Evolutionary conservation across 2,797 vertebrate genomes (phyloP).

Genomic region (Lophotriccus pileatus): DNA sequence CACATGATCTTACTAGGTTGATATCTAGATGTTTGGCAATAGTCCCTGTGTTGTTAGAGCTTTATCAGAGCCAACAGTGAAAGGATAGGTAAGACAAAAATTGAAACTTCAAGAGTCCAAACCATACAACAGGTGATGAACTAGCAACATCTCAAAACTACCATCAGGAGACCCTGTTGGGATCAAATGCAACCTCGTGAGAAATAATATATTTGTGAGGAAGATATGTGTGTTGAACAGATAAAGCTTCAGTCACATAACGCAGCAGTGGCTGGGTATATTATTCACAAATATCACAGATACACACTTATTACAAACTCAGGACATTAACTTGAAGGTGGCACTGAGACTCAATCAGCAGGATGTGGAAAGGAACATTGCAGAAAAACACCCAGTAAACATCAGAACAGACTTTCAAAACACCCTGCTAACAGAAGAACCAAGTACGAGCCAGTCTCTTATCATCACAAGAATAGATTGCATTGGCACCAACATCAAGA

Average conservation of each 20-base stretch:
- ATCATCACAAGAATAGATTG: slow-evolving; percentile 64
- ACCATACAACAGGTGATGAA: not conserved
- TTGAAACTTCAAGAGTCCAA: not conserved
- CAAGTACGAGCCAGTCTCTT: slow-evolving; percentile 46
- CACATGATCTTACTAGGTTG: not conserved
- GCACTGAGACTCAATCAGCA: slow-evolving; percentile 14
- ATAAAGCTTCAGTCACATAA: slow-evolving; percentile 41
- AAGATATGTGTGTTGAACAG: slow-evolving; percentile 29
- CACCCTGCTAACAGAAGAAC: slow-evolving; percentile 44
- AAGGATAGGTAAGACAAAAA: slow-evolving; percentile 5
- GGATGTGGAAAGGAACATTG: slow-evolving; percentile 8
- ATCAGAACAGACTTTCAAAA: slow-evolving; percentile 60
- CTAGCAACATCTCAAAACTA: not conserved
- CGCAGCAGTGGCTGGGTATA: slow-evolving; percentile 18
- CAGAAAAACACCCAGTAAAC: slow-evolving; percentile 27
- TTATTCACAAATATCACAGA: slow-evolving; percentile 35
- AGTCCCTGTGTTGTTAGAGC: not conserved
- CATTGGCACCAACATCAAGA: slow-evolving; percentile 60
- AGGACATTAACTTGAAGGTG: slow-evolving; percentile 24
- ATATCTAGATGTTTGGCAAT: not conserved
- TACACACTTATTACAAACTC: slow-evolving; percentile 11
- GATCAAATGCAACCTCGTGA: slow-evolving; percentile 26
- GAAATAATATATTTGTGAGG: slow-evolving; percentile 16
- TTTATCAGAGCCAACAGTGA: not conserved
- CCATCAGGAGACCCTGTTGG: not conserved